Base-by-base conservation (phyloP, 53 echinoderm and acorn worm genomes). In the Temnopleurus reevesii region DNA sequence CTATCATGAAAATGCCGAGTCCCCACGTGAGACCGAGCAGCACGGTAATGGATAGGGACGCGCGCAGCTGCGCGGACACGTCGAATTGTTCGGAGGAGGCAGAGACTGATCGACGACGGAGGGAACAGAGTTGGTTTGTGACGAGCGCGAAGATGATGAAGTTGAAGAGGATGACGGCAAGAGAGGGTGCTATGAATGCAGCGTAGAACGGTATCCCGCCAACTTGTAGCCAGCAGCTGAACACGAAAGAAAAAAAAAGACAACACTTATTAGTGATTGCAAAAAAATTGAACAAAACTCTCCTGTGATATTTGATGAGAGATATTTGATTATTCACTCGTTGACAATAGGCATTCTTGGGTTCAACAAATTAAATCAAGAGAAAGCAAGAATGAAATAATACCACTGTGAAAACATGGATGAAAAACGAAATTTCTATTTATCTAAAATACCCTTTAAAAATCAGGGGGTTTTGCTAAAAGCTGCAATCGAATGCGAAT, bases 21-120 rank as follows among this genome's bases (percentile, higher is more conserved):
- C 90, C 76, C 98, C 98, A 98, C 26, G 98, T 98, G 33, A 98
- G 91, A 0, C 98, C 98, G 2, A 98, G 92, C 2, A 98, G 91
- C 89, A 98, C 77, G 19, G 95, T 98, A 33, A 98, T 76, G 66
- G 93, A 91, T 54, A 95, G 90, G 19, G 98, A 91, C 15, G 95
- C 95, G 47, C 95, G 77, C 43, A 95, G 53, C 76, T 98, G 98
- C 51, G 94, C 92, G 31, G 85, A 45, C 26, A 93, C 51, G 71
- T 91, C 90, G 89, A 95, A 95, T 45, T 91, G 89, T 43, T 98
- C 92, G 4, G 93, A 77, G 47, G 77, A 85, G 47, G 59, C 77
- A 18, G 60, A 53, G 83, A 90, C 91, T 61, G 93, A 83, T 57
- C 94, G 89, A 60, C 91, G 92, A 30, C 94, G 92, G 27, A 98